Percentiles rank a stretch among this genome's conserved stretches.
These are phyloP conservation scores for Rhinichthys osculus DNA, from an alignment of 2,797 vertebrate genomes.

Conservation along the genomic window DNA sequence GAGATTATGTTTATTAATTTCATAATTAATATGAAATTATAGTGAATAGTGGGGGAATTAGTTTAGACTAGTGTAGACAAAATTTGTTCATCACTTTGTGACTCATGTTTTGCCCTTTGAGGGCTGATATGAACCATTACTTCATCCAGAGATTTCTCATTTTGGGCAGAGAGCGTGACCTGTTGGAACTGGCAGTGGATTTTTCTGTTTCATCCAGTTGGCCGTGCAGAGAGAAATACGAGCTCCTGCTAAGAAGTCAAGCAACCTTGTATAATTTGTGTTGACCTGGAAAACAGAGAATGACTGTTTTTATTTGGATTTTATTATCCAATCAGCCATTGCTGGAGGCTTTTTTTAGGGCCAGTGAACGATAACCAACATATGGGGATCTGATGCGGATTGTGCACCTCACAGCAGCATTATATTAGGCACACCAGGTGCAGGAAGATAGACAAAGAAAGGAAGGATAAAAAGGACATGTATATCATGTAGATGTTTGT, in stretches of 20 bases:
- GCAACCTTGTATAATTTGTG: conserved; percentile 23
- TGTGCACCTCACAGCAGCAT: background rate
- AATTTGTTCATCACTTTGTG: background rate
- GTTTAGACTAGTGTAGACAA: background rate
- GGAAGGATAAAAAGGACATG: background rate
- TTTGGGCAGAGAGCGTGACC: background rate
- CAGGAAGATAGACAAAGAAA: conserved; percentile 12
- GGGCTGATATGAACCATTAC: background rate
- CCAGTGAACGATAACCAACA: background rate
- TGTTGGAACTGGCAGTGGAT: background rate
- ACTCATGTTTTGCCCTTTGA: background rate
- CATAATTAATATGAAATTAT: too few relatives aligned
- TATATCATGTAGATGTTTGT: conserved; percentile 33
- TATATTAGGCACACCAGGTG: background rate
- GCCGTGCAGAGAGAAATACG: background rate
- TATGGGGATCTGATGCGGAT: background rate
- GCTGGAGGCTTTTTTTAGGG: conserved; percentile 10
- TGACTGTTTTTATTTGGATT: background rate
- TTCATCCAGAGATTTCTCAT: conserved; percentile 1
- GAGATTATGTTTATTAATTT: too few relatives aligned
- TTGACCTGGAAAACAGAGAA: conserved; percentile 7
- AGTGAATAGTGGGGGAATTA: background rate
- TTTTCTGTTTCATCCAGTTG: conserved; percentile 9
- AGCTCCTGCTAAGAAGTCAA: background rate
- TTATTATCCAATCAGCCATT: conserved; percentile 17